These are phyloP conservation scores for Synchiropus splendidus DNA, from an alignment of 2,113 vertebrate genomes.

Conservation along the genomic window DNA sequence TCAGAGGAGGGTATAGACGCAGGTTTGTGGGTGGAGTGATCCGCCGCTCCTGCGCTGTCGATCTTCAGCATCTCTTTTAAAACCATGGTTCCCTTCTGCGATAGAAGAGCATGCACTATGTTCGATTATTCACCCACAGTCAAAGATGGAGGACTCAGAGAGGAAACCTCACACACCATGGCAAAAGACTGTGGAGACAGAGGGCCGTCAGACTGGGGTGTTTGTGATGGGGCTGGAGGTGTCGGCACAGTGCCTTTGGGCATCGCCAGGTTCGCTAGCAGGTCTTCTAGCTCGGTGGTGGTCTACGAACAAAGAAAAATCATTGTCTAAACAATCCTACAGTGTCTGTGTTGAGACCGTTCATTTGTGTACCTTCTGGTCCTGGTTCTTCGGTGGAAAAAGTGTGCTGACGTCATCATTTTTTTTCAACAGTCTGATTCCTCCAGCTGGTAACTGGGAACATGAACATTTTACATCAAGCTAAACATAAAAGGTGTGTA, in stretches of 20 bases:
- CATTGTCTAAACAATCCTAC: neutral
- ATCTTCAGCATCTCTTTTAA: slow-evolving; percentile 98
- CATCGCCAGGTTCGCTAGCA: slow-evolving; percentile 81
- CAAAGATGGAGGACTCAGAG: neutral
- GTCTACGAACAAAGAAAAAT: slow-evolving; percentile 43
- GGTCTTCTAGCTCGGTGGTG: slow-evolving; percentile 76
- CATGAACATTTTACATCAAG: no score
- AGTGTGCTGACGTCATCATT: slow-evolving; percentile 52
- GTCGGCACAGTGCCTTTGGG: slow-evolving; percentile 66
- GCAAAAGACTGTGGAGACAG: slow-evolving; percentile 94
- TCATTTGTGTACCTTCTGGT: slow-evolving; percentile 49
- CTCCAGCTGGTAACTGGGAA: slow-evolving; percentile 28
- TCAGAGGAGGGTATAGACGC: slow-evolving; percentile 52
- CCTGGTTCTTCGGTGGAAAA: slow-evolving; percentile 25
- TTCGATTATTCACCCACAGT: neutral
- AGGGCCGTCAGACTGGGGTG: slow-evolving; percentile 67
- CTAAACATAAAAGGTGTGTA: neutral
- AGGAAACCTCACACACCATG: slow-evolving; percentile 67
- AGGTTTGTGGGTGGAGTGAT: slow-evolving; percentile 42
- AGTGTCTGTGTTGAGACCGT: neutral
- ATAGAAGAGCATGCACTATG: neutral
- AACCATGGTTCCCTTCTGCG: slow-evolving; percentile 89
- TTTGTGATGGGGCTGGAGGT: slow-evolving; percentile 35
- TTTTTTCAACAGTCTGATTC: slow-evolving; percentile 65
- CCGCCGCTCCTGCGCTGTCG: slow-evolving; percentile 67